Base-by-base conservation (phyloP, 2,888 invertebrate species). In the Clivina fossor region DNA sequence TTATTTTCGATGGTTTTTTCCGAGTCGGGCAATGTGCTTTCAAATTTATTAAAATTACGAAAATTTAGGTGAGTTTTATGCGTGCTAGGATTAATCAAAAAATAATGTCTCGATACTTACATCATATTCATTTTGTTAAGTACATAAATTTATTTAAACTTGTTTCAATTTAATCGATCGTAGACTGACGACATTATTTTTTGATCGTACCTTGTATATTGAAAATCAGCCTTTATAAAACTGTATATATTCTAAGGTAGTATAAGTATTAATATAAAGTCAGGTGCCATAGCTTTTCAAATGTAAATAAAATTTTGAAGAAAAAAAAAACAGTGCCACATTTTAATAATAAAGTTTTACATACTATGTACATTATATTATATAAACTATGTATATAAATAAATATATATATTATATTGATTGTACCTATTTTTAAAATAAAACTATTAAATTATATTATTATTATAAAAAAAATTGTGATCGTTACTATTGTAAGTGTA, bases 271-370 rank as follows among this genome's bases (percentile, higher is more conserved):
- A 3, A 30, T 2, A 13, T 30, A 11, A 2, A 41, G 33, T 37
- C 35, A 48, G 48, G 48, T 48, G 48, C 48, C 48, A 48, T 48
- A 48, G 33, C 37, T 35, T 35, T 32, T 47, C 47, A 32, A 47
- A 47, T 47, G 33, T 46, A 24, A 46, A 47, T 33, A 48, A 30
- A 30, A 30, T n/a, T n/a, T n/a, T n/a, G n/a, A 30, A 30, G 11
- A 30, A 30, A 9, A 30, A 11, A 13, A 30, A 4, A 30, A 48
- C 48, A 48, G 48, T 48, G 48, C 48, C 48, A 48, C 48, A 33
- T 47, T 47, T 47, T 47, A 47, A 20, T 47, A 19, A 48, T 48
- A 35, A 48, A 48, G 48, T 35, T 48, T 48, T n/a, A n/a, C n/a
- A n/a, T n/a, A n/a, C n/a, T n/a, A n/a, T n/a, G n/a, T n/a, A n/a